Evolutionary conservation across 1,140 invertebrate species (phyloP).

Genomic region (Macrostomum lignano): DNA sequence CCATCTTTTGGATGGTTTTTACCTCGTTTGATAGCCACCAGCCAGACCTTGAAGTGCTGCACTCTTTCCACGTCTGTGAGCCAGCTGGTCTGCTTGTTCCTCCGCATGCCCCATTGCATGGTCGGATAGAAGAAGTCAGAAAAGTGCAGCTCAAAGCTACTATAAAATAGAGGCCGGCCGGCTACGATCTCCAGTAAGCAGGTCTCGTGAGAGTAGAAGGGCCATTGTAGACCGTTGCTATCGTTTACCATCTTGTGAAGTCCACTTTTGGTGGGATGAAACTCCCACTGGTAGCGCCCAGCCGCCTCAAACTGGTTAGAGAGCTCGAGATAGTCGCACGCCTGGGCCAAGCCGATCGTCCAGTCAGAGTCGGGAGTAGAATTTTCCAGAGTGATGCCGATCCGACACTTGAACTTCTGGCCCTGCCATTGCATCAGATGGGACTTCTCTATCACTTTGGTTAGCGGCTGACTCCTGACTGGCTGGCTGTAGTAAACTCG

Average conservation of each 20-base stretch:
- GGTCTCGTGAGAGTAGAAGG: constrained; percentile 3
- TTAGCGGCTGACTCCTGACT: too few relatives aligned
- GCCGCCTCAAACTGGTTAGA: constrained; percentile 2
- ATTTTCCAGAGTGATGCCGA: background rate
- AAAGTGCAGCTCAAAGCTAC: constrained; percentile 1
- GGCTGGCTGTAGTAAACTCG: too few relatives aligned
- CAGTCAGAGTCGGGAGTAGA: constrained; percentile 1
- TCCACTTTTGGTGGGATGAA: constrained; percentile 3
- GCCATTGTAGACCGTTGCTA: constrained; percentile 5
- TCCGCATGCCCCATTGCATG: constrained; percentile 4
- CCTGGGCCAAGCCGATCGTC: constrained; percentile 5
- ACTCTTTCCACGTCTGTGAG: constrained; percentile 5
- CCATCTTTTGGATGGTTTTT: background rate
- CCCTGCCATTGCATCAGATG: constrained; percentile 3
- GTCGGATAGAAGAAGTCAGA: constrained; percentile 6
- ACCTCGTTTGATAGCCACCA: constrained; percentile 4
- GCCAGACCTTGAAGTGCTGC: constrained; percentile 6
- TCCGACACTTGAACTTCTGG: constrained; percentile 4
- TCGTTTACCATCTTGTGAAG: constrained; percentile 5
- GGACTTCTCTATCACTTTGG: background rate
- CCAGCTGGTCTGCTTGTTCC: background rate
- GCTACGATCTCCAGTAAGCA: constrained; percentile 2
- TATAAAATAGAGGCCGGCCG: background rate
- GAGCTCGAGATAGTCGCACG: constrained; percentile 3
- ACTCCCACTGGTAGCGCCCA: constrained; percentile 6